Evolutionary conservation across 2,888 invertebrate genomes (phyloP).

Genomic region (Gryllus longicercus): DNA sequence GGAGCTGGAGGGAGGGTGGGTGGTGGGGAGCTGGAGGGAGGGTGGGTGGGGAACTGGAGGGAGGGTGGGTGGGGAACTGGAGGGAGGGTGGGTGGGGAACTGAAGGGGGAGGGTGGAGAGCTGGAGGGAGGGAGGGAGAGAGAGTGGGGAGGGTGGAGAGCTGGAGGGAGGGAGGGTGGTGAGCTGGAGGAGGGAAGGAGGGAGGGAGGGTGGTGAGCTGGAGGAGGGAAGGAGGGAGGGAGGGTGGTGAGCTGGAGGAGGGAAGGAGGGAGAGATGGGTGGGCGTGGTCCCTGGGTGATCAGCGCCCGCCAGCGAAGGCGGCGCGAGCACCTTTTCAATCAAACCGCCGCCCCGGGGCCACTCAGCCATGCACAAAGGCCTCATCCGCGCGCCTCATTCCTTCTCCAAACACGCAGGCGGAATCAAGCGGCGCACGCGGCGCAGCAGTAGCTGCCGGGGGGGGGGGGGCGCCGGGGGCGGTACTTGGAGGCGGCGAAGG

Average conservation of each 20-base stretch:
- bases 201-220: background rate
- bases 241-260: too few relatives aligned
- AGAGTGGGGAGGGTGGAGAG: too few relatives aligned
- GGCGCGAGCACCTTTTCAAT: slow-evolving; percentile 9
- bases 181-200: too few relatives aligned
- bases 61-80: too few relatives aligned
- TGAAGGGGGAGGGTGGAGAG: too few relatives aligned
- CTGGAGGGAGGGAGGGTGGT: too few relatives aligned
- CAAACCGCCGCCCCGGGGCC: background rate
- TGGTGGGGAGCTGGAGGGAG: too few relatives aligned
- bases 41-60: too few relatives aligned
- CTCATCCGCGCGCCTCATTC: slow-evolving; percentile 18
- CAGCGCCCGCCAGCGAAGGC: background rate
- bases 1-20: too few relatives aligned
- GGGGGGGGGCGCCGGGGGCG: background rate
- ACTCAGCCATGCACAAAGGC: slow-evolving; percentile 17
- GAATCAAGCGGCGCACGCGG: background rate
- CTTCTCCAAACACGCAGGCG: slow-evolving; percentile 4
- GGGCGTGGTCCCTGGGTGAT: background rate
- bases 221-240: background rate
- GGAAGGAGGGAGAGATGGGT: too few relatives aligned
- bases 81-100: too few relatives aligned
- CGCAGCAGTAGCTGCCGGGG: background rate
- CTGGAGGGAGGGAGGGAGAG: too few relatives aligned
- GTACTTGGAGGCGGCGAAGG: slow-evolving; percentile 10